Evolutionary conservation across 2,113 vertebrate genomes (phyloP).

Genomic region (Trochalopteron elliotii): DNA sequence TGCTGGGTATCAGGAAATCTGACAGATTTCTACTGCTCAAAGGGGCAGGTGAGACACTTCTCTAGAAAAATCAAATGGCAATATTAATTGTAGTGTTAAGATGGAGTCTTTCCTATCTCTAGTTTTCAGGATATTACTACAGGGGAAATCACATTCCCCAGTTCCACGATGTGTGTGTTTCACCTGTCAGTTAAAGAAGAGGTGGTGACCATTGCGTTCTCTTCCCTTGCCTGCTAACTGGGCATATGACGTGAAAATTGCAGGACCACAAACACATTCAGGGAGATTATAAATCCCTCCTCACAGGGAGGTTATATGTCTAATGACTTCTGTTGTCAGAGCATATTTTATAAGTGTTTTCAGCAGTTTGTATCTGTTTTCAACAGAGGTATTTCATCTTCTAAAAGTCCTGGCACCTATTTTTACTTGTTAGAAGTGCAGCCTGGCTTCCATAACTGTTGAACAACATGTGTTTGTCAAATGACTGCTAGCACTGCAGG

Average conservation of each 20-base stretch:
- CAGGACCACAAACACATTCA: neutral
- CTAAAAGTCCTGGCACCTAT: neutral
- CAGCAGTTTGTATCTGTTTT: neutral
- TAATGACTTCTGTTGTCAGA: neutral
- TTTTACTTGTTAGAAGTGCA: neutral
- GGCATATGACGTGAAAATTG: neutral
- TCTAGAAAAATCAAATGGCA: neutral
- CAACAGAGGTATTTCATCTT: neutral
- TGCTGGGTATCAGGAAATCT: neutral
- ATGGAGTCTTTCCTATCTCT: neutral
- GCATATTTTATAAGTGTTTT: neutral
- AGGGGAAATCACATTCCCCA: neutral
- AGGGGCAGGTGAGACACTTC: neutral
- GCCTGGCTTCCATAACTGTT: neutral
- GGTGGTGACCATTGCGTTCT: neutral
- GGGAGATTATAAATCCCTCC: neutral
- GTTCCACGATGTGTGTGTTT: neutral
- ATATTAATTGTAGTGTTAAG: neutral
- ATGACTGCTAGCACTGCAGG: neutral
- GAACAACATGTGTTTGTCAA: neutral
- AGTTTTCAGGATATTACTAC: neutral
- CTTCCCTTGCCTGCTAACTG: rapidly evolving
- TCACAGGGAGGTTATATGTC: neutral
- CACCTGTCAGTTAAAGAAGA: neutral
- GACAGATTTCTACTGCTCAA: neutral